phyloP scores from a whole-genome alignment of 2,113 vertebrate genomes.

The Dipodomys ordii region DNA sequence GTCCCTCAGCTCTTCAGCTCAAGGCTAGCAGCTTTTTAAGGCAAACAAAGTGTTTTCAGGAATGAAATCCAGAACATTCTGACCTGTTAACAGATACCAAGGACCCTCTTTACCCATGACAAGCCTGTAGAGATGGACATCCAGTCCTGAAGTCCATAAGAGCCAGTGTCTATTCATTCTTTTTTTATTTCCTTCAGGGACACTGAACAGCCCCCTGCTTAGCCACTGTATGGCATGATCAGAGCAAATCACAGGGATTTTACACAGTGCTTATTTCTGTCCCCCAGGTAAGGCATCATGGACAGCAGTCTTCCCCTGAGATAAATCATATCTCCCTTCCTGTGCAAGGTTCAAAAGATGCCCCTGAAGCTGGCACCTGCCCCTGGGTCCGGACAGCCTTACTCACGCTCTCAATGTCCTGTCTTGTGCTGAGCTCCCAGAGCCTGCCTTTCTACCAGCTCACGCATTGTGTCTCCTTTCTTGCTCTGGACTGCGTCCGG shows the following conservation, averaged over 20 bases:
- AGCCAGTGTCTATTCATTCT: rapidly evolving
- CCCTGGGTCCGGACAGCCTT: background rate
- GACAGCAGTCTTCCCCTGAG: rapidly evolving
- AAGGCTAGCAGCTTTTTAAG: background rate
- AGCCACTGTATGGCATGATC: background rate
- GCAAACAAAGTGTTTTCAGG: background rate
- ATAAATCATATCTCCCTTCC: too few relatives aligned
- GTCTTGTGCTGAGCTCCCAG: background rate
- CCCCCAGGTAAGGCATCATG: too few relatives aligned
- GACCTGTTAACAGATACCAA: background rate
- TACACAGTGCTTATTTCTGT: background rate
- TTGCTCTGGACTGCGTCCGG: background rate
- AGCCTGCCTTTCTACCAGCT: rapidly evolving
- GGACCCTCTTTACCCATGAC: background rate
- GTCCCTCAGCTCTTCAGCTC: too few relatives aligned
- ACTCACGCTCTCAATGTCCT: rapidly evolving
- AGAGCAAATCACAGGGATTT: rapidly evolving
- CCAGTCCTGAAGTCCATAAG: rapidly evolving
- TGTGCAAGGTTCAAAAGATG: too few relatives aligned
- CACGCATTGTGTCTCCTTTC: rapidly evolving
- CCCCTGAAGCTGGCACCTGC: rapidly evolving
- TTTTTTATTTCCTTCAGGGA: rapidly evolving
- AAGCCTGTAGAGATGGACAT: background rate
- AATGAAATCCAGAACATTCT: background rate
- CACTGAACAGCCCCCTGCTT: rapidly evolving